A percentile compares a stretch with the other conserved stretches of the same genome.
Conservation (phyloP, 2,113 vertebrate species). For the Hippoglossus stenolepis region DNA sequence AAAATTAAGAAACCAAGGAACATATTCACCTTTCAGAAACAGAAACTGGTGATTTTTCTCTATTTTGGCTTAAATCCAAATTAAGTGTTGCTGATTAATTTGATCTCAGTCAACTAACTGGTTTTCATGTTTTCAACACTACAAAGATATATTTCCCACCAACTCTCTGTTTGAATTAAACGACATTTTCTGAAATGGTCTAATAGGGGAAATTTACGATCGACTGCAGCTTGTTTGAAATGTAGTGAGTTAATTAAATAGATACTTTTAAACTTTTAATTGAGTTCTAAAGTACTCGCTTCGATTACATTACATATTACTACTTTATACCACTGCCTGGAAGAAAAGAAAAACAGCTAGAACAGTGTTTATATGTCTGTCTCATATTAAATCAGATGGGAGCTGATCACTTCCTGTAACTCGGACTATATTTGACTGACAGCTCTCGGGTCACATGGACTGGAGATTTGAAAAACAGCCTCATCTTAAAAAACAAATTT, state of each 20-base stretch:
- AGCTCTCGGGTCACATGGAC: conserved; percentile 11
- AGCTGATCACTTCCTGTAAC: not conserved
- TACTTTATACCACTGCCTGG: too few species aligned
- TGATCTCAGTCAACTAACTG: too few species aligned
- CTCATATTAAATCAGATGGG: conserved; percentile 17
- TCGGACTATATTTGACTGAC: conserved; percentile 43
- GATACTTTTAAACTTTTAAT: not conserved
- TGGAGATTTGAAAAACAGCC: conserved; percentile 29
- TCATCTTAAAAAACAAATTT: conserved; percentile 48
- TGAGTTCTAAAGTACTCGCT: not conserved
- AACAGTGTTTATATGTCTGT: not conserved
- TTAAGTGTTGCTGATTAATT: too few species aligned
- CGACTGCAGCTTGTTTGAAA: not conserved
- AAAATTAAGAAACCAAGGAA: too few species aligned
- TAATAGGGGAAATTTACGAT: not conserved
- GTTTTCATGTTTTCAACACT: not conserved
- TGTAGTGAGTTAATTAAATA: not conserved
- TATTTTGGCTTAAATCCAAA: too few species aligned
- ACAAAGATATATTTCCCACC: not conserved
- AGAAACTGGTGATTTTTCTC: too few species aligned
- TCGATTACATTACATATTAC: too few species aligned
- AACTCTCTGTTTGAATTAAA: not conserved
- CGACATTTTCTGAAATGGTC: not conserved
- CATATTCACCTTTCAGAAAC: too few species aligned
- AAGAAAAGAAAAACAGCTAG: too few species aligned